Evolutionary conservation across 2,113 vertebrate species (phyloP).

Genomic region (Hepsetus odoe): DNA sequence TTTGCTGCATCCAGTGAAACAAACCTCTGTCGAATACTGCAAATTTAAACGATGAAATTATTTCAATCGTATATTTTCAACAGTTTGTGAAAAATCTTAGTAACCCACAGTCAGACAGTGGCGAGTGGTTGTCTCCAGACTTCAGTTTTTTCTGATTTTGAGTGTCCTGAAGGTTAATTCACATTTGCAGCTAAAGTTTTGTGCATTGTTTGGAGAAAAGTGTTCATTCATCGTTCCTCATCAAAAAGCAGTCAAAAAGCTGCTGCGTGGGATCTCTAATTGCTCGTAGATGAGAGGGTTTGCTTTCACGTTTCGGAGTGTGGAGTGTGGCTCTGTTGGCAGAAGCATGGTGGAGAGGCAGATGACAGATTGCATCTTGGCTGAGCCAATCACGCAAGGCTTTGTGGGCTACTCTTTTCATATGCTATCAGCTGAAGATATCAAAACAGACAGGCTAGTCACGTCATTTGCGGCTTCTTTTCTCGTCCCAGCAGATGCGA

Average conservation of each 20-base stretch:
- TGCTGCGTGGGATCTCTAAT: constrained; percentile 23
- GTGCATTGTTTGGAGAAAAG: not conserved
- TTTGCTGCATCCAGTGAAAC: too few relatives aligned
- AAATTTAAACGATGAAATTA: too few relatives aligned
- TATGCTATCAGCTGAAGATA: constrained; percentile 52
- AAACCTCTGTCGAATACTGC: too few relatives aligned
- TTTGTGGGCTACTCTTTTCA: constrained; percentile 51
- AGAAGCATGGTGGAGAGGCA: constrained; percentile 32
- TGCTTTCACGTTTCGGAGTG: constrained; percentile 17
- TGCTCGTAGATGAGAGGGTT: constrained; percentile 18
- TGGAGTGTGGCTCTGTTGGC: constrained; percentile 32
- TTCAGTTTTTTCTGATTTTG: not conserved
- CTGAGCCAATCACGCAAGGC: constrained; percentile 37
- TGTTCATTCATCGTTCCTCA: not conserved
- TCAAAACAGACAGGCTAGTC: constrained; percentile 54
- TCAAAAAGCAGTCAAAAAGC: not conserved
- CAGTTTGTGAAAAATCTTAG: not conserved
- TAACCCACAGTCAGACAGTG: not conserved
- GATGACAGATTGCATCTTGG: constrained; percentile 57
- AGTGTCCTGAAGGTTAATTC: not conserved
- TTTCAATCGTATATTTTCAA: too few relatives aligned
- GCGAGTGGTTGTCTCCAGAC: not conserved
- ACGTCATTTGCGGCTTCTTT: not conserved
- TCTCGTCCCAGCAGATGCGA: not conserved
- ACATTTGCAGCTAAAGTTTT: not conserved